phyloP scores from a whole-genome alignment of 2,113 vertebrate genomes.

The Stictonetta naevosa region DNA sequence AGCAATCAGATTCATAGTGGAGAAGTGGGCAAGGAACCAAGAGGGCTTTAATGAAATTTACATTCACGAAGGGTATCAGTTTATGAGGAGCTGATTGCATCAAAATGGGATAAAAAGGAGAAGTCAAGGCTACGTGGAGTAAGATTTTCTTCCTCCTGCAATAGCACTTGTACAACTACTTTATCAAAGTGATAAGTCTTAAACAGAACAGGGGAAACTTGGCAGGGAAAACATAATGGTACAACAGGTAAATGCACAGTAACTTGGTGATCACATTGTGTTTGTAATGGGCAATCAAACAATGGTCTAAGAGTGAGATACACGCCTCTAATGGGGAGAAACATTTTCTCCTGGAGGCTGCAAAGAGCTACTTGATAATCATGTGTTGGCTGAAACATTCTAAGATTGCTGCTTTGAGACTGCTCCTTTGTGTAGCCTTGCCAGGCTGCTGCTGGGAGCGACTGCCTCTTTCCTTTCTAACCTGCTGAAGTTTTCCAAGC shows the following conservation, averaged over 20 bases:
- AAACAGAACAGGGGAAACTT: background rate
- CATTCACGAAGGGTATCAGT: background rate
- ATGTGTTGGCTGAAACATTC: background rate
- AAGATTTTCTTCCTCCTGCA: background rate
- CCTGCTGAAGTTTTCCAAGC: background rate
- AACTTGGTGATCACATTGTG: fast-evolving
- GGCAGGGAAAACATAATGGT: background rate
- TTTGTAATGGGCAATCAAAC: fast-evolving
- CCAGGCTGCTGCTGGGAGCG: background rate
- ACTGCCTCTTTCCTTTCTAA: background rate
- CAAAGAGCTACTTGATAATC: background rate
- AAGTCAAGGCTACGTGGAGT: background rate
- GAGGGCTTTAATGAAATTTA: conserved; percentile 44
- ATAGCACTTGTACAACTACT: background rate
- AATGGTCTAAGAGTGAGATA: fast-evolving
- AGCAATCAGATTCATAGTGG: conserved; percentile 35
- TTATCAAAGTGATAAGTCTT: background rate
- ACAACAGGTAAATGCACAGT: background rate
- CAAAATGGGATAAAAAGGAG: background rate
- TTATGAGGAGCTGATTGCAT: background rate
- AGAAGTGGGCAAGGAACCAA: conserved; percentile 42
- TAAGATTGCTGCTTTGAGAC: background rate
- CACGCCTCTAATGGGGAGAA: background rate
- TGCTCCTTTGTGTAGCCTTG: background rate
- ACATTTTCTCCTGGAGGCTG: background rate